These are phyloP conservation scores for Acrocephalus arundinaceus DNA, from an alignment of 2,113 vertebrate species.

Conservation along the genomic window DNA sequence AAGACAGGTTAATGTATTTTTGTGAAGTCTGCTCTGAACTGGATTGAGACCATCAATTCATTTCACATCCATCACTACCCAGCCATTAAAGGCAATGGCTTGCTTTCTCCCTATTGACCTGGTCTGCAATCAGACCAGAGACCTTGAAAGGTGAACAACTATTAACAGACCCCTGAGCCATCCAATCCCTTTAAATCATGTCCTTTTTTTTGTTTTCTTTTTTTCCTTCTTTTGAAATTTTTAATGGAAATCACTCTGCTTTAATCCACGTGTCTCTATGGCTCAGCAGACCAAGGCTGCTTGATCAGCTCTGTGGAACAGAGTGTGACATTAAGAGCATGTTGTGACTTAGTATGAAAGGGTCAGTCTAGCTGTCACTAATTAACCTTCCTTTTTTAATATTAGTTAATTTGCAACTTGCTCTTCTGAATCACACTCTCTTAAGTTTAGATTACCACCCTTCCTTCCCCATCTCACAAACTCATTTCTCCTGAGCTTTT, in stretches of 20 bases:
- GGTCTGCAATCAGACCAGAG: constrained; percentile 13
- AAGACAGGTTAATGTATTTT: neutral
- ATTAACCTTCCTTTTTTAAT: neutral
- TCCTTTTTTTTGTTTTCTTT: neutral
- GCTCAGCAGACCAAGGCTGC: neutral
- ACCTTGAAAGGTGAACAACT: constrained; percentile 14
- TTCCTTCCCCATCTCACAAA: neutral
- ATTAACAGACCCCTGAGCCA: neutral
- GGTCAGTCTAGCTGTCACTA: neutral
- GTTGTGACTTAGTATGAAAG: neutral
- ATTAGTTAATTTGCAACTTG: neutral
- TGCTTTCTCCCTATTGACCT: constrained; percentile 44
- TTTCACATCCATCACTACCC: constrained; percentile 38
- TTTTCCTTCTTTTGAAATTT: neutral
- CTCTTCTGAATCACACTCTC: neutral
- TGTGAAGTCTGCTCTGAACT: neutral
- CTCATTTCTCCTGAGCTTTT: neutral
- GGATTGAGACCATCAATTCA: constrained; percentile 16
- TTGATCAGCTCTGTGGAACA: neutral
- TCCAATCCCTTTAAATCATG: neutral
- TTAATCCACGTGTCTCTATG: neutral
- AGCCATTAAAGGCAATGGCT: constrained; percentile 23
- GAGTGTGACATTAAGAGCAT: neutral
- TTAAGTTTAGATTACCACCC: neutral
- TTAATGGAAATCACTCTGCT: neutral